A percentile compares a stretch with the other conserved stretches of the same genome.
Conservation (phyloP, 2,888 invertebrate species). For the Xanthorhoe designata region DNA sequence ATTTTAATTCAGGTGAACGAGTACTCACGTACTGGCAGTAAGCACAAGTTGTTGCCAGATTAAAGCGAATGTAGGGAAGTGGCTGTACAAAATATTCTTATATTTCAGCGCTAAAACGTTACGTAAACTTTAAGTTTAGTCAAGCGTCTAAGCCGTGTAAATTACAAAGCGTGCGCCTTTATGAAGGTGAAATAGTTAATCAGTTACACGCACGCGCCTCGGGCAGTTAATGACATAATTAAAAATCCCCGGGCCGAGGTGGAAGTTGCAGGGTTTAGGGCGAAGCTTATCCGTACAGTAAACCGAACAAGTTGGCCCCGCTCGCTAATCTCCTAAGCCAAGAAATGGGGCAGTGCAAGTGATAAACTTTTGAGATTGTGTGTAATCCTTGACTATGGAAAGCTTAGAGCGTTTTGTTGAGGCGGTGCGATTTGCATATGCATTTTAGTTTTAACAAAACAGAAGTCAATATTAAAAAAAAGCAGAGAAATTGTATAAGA, state of each 20-base stretch:
- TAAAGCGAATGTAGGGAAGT: slow-evolving; percentile 37
- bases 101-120: slow-evolving; percentile 22
- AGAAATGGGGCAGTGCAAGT: slow-evolving; percentile 67
- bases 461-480: background rate
- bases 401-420: slow-evolving; percentile 10
- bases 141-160: slow-evolving; percentile 62
- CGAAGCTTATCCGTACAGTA: slow-evolving; percentile 72
- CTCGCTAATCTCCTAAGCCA: slow-evolving; percentile 80
- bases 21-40: slow-evolving; percentile 49
- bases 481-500: too few relatives aligned
- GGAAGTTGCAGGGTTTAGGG: slow-evolving; percentile 48
- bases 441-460: background rate
- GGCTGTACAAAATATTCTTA: slow-evolving; percentile 26
- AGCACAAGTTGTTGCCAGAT: slow-evolving; percentile 48
- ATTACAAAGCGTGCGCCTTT: slow-evolving; percentile 68
- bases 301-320: slow-evolving; percentile 76
- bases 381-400: slow-evolving; percentile 19
- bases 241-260: slow-evolving; percentile 72
- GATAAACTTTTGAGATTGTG: slow-evolving; percentile 62
- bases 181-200: slow-evolving; percentile 72
- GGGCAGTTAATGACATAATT: slow-evolving; percentile 78
- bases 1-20: slow-evolving; percentile 54
- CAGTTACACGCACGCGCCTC: slow-evolving; percentile 72
- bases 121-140: slow-evolving; percentile 44
- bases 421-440: slow-evolving; percentile 1